Base-by-base conservation (phyloP, 2,113 vertebrate species). In the Psittacus erithacus region DNA sequence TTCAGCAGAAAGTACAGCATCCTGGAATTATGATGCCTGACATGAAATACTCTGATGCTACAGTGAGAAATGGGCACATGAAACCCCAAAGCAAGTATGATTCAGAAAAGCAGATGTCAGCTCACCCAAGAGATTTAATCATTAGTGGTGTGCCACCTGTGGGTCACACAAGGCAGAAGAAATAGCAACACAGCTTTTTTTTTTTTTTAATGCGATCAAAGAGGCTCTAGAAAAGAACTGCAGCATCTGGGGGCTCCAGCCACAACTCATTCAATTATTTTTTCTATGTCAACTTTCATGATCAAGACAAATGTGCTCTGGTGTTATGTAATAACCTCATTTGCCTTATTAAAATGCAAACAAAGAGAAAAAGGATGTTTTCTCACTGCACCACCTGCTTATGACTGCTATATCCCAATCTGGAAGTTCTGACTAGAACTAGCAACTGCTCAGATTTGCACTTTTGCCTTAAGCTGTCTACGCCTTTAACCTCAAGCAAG, bases 291-390 rank as follows among this genome's bases (percentile, higher is more conserved):
- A 94, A 50, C 55, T 86, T 92, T 55, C 55, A 81, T 25, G 68
- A 93, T 71, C 38, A 95, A 77, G 91, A 92, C 47, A 86, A 92
- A 90, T 73, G 59, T 27, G 23, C 11, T 88, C 39, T 46, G 46
- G 13, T 86, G 64, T 95, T 95, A 95, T 12, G 86, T 47, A 95
- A 95, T 24, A 83, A 81, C 64, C 44, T 93, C 19, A 90, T 83
- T 90, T 90, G 50, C 88, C 46, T 86, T 78, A 81, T 50, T 86
- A 88, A 94, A 81, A 41, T 60, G 43, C 78, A 88, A 92, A 74
- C 69, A 74, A 92, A 91, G 77, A 91, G 53, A 78, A 86, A 18
- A 93, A 67, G 41, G 59, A 44, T 76, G 57, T 60, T 92, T 90
- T 74, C 44, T 80, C 71, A 62, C 59, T 35, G 68, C 5, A 62